Evolutionary conservation across 2,113 vertebrate species (phyloP), one percentile per base, ranked within the genome.

Genomic region (Hypomesus transpacificus): DNA sequence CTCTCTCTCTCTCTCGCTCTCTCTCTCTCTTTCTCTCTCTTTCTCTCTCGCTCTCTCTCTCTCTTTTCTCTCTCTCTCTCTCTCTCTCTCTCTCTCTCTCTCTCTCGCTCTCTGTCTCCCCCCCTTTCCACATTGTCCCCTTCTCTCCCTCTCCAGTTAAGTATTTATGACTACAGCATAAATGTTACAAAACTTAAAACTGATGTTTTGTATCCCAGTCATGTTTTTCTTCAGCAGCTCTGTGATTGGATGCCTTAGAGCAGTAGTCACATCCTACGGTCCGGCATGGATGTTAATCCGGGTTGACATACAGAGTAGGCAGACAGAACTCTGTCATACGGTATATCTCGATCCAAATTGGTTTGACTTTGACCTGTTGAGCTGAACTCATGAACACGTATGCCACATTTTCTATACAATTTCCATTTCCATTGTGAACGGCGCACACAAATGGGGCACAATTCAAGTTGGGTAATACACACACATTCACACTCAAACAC

Each of bases 311-410:
- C 4, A 50, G 64, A 72, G 69, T 24, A 13, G n/a, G 39, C 71
- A n/a, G 4, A 72, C 20, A 62, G 17, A 58, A 68, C 63, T 75
- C 80, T 73, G 69, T 69, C 62, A 71, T 74, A 77, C 51, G 28
- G 62, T 69, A 28, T 39, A 50, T 52, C 69, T 75, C 70, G 72
- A 61, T 75, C 80, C 74, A 81, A 75, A 79, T 75, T 73, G 79
- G 57, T 81, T 56, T 82, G 39, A 86, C 61, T 83, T 80, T 75
- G 68, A 79, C 59, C 31, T 75, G 66, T 71, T 83, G 76, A 52
- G 61, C 26, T 77, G 39, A 11, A 46, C 80, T 39, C 20, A 74
- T 13, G 68, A 67, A 64, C 60, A 59, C 78, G 69, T 71, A 69
- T 70, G 68, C 73, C 78, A 39, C 62, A 75, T 73, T 72, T 57